A percentile compares a stretch with the other conserved stretches of the same genome.
Evolutionary conservation across 1,140 invertebrate species (phyloP).

Genomic region (Drosophila lowei): DNA sequence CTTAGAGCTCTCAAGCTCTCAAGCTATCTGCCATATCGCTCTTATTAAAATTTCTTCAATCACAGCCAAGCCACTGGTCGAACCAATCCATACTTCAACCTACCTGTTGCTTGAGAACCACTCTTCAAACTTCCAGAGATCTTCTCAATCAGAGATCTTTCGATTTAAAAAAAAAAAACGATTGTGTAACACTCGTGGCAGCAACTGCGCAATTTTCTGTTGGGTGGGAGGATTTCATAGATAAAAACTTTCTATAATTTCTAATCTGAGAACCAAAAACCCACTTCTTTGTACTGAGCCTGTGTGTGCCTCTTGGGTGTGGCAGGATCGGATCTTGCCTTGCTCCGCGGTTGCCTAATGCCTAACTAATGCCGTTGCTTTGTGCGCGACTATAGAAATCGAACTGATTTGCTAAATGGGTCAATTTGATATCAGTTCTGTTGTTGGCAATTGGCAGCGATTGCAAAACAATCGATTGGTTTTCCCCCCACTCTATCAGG

Average conservation of each 20-base stretch:
- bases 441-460: slow-evolving; percentile 52
- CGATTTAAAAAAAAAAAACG: slow-evolving; percentile 16
- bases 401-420: slow-evolving; percentile 72
- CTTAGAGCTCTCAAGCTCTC: too few species aligned
- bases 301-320: neutral
- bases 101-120: slow-evolving; percentile 45
- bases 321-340: slow-evolving; percentile 44
- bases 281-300: slow-evolving; percentile 48
- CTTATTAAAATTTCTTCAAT: too few species aligned
- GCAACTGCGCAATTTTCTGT: slow-evolving; percentile 75
- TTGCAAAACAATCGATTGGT: slow-evolving; percentile 66
- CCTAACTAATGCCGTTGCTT: slow-evolving; percentile 68
- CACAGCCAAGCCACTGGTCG: too few species aligned
- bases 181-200: slow-evolving; percentile 61
- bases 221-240: slow-evolving; percentile 10
- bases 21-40: too few species aligned
- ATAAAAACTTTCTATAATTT: neutral
- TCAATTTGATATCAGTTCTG: slow-evolving; percentile 74
- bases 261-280: slow-evolving; percentile 16
- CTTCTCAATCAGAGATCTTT: slow-evolving; percentile 13
- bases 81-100: slow-evolving; percentile 8
- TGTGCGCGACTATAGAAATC: slow-evolving; percentile 64
- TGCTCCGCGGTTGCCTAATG: slow-evolving; percentile 21
- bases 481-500: slow-evolving; percentile 11
- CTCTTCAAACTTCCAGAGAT: slow-evolving; percentile 1